These are phyloP conservation scores for Tenualosa ilisha DNA, from an alignment of 2,797 vertebrate genomes.

Conservation along the genomic window DNA sequence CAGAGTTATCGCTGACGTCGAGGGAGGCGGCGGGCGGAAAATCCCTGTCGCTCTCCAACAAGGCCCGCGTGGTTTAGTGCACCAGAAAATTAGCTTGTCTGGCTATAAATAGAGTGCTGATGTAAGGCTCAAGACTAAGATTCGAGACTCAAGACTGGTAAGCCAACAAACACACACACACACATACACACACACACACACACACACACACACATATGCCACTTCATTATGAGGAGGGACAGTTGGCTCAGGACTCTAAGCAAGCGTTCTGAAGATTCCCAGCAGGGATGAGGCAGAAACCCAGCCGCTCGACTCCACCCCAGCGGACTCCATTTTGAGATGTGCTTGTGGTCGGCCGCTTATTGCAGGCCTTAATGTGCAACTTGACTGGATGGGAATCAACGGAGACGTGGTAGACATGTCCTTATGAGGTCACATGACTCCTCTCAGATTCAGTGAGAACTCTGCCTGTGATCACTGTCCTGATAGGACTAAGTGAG, in stretches of 20 bases:
- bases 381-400: not conserved
- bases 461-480: not conserved
- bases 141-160: not conserved
- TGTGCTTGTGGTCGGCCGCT: not conserved
- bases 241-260: not conserved
- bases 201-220: too few species aligned
- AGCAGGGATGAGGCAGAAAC: not conserved
- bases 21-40: not conserved
- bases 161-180: too few species aligned
- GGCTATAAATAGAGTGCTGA: slow-evolving; percentile 4
- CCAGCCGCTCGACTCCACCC: not conserved
- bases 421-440: not conserved
- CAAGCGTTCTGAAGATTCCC: not conserved
- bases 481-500: not conserved
- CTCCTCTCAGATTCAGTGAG: not conserved
- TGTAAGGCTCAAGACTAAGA: not conserved
- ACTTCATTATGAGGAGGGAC: not conserved
- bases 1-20: not conserved
- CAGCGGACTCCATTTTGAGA: not conserved
- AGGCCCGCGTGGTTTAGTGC: not conserved
- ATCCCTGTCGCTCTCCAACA: not conserved
- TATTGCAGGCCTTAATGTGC: not conserved
- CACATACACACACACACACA: too few species aligned
- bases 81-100: slow-evolving; percentile 1
- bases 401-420: not conserved